These are phyloP conservation scores for Pinna nobilis DNA, from an alignment of 1,140 invertebrate genomes.

Conservation along the genomic window DNA sequence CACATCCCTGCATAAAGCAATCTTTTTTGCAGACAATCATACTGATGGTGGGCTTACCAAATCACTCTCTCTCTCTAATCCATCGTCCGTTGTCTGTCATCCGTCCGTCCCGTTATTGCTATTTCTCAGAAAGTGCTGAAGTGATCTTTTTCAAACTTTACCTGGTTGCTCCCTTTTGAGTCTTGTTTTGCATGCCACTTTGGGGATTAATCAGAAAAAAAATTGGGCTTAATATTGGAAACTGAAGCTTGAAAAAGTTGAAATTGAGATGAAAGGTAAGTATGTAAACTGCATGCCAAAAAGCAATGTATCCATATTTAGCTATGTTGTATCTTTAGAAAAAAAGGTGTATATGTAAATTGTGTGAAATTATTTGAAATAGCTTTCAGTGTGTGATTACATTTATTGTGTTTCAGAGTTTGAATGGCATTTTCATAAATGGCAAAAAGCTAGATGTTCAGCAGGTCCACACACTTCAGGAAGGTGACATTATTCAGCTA, in stretches of 20 bases:
- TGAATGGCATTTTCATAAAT: constrained; percentile 72
- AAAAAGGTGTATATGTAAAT: neutral
- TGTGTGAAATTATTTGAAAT: neutral
- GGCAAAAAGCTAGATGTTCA: constrained; percentile 55
- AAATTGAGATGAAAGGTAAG: too few species aligned
- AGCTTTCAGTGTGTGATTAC: neutral
- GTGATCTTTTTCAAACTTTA: too few species aligned
- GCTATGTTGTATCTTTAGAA: too few species aligned
- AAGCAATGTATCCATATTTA: too few species aligned
- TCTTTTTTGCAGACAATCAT: neutral
- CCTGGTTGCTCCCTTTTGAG: too few species aligned
- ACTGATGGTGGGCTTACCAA: neutral
- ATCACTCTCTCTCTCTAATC: neutral
- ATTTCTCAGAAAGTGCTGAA: too few species aligned
- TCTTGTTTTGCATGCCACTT: too few species aligned
- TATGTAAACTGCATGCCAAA: too few species aligned
- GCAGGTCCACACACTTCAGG: constrained; percentile 44
- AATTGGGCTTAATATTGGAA: neutral
- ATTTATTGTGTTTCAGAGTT: constrained; percentile 60
- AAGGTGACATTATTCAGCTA: constrained; percentile 66
- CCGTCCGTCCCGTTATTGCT: too few species aligned
- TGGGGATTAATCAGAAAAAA: too few species aligned
- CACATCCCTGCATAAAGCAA: too few species aligned
- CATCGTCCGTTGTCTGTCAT: too few species aligned
- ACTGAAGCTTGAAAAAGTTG: neutral